Evolutionary conservation across 2,888 invertebrate genomes (phyloP).

Genomic region (Acanthosepion lycidas): DNA sequence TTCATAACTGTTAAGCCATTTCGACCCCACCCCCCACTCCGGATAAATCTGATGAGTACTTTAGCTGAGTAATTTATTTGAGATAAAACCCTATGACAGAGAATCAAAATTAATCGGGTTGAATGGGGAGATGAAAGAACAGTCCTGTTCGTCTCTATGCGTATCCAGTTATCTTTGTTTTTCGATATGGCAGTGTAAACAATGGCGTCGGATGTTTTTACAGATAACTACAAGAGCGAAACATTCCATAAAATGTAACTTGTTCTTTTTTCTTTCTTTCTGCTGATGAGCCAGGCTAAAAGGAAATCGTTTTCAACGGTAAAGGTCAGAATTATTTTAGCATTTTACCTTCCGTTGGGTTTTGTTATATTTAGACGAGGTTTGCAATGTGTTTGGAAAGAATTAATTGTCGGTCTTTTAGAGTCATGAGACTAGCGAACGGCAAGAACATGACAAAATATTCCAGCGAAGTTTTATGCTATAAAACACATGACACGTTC

Average conservation of each 20-base stretch:
- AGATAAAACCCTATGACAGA: too few relatives aligned
- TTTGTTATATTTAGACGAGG: not conserved
- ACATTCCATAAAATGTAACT: not conserved
- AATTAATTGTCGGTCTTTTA: not conserved
- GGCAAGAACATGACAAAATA: not conserved
- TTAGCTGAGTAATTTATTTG: too few relatives aligned
- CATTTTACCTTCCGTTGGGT: not conserved
- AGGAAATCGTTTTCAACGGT: not conserved
- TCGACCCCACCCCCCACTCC: too few relatives aligned
- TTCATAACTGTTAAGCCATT: too few relatives aligned
- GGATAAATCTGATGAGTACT: too few relatives aligned
- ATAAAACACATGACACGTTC: too few relatives aligned
- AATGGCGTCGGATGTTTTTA: not conserved
- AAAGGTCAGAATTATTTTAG: conserved; percentile 10
- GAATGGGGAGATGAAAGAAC: too few relatives aligned
- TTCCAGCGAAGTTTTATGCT: not conserved
- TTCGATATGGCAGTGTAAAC: not conserved
- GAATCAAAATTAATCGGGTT: too few relatives aligned
- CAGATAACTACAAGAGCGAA: not conserved
- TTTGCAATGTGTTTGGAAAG: not conserved
- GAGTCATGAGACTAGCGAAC: not conserved
- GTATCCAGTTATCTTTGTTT: too few relatives aligned
- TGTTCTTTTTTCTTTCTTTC: not conserved
- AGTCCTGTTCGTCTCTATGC: too few relatives aligned
- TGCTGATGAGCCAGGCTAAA: not conserved